Conservation (phyloP, 2,888 invertebrate genomes). For the Leucophenga maculata region DNA sequence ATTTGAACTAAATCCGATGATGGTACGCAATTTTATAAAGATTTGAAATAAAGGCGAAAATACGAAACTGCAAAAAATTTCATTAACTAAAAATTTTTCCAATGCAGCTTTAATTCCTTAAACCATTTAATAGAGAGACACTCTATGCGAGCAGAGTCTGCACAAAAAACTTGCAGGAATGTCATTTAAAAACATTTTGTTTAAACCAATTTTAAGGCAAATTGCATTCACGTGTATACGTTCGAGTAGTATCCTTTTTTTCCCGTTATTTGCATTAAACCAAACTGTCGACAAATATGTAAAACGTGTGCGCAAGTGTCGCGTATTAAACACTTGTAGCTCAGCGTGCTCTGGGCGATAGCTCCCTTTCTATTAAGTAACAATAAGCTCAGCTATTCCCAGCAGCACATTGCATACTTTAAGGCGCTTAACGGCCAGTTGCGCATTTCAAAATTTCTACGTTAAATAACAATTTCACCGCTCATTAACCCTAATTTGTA, state of each 20-base stretch:
- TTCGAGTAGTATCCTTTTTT: slow-evolving; percentile 3
- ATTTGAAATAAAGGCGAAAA: too few relatives aligned
- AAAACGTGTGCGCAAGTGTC: slow-evolving; percentile 60
- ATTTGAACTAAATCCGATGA: too few relatives aligned
- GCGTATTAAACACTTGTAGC: slow-evolving; percentile 37
- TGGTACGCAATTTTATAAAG: too few relatives aligned
- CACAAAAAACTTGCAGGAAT: too few relatives aligned
- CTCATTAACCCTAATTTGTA: slow-evolving; percentile 68
- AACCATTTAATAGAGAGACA: too few relatives aligned
- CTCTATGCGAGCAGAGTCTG: too few relatives aligned
- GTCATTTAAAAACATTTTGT: too few relatives aligned
- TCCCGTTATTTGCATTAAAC: slow-evolving; percentile 16
- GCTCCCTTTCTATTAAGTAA: slow-evolving; percentile 9
- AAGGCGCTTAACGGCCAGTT: slow-evolving; percentile 59
- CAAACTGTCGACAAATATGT: slow-evolving; percentile 36
- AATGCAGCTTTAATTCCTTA: too few relatives aligned
- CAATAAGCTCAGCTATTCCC: background rate
- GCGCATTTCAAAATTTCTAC: slow-evolving; percentile 38
- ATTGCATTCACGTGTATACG: too few relatives aligned
- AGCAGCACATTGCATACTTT: slow-evolving; percentile 45
- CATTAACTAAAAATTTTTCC: too few relatives aligned
- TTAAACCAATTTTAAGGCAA: too few relatives aligned
- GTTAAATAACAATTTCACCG: slow-evolving; percentile 68
- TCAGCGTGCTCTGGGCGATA: slow-evolving; percentile 5
- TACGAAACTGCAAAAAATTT: too few relatives aligned